Evolutionary conservation across 2,888 invertebrate genomes (phyloP), one percentile per base, ranked within the genome.

Genomic region (Dasysyrphus tricinctus): DNA sequence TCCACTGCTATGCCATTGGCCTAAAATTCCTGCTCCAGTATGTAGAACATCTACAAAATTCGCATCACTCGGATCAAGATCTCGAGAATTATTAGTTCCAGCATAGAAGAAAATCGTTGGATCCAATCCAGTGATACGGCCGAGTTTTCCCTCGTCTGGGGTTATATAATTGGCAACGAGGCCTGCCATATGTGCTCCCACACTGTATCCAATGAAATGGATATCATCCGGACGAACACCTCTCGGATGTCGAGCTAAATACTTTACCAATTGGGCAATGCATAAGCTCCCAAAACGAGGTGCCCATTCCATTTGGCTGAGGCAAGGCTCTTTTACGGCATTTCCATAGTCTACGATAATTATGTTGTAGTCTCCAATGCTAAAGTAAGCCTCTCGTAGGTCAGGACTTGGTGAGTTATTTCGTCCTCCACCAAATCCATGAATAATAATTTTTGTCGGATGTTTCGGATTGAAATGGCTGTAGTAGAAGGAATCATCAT

Each of bases 1-100:
- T 0, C 97, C 97, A 88, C 96, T 97, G 0, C 97, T 97, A 4
- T 97, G 97, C 97, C 97, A 97, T 90, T 97, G 97, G 0, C 97
- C 97, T 34, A 97, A 93, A 88, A 97, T 96, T 0, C 97, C 97
- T 0, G 97, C 97, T 0, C 97, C 97, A 0, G 97, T 97, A 91
- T 97, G 97, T 34, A 97, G 91, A 78, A 96, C 95, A 91, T 97
- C 97, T 59, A 97, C 97, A 90, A 97, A 97, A 89, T 96, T 94
- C 0, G 97, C 97, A 90, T 97, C 97, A 0, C 95, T 94, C 69
- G 95, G 94, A 92, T 97, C 97, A 91, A 97, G 92, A 90, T 97
- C 97, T 19, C 95, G 94, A 1, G 97, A 96, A 19, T 96, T 94
- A 90, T 97, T 97, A 79, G 94, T 95, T 44, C 96, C 96, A 94